phyloP scores from a whole-genome alignment of 2,797 vertebrate species.

The Tenualosa thibaudeaui region DNA sequence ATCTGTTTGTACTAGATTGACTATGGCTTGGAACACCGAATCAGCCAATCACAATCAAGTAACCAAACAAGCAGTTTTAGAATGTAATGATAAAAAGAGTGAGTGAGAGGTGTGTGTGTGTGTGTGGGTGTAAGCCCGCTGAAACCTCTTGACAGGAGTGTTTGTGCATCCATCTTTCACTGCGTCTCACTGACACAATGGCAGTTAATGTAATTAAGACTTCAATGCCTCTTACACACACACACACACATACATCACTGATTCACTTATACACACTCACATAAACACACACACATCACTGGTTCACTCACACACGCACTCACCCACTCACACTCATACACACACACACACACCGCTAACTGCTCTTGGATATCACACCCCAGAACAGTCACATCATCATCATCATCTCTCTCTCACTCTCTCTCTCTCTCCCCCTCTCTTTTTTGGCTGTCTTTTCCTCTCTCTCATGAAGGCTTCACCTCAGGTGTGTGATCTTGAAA shows the following conservation, averaged over 20 bases:
- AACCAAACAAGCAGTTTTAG: too few species aligned
- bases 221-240: background rate
- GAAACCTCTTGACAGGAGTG: too few species aligned
- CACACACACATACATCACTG: background rate
- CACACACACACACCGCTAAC: background rate
- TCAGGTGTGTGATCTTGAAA: background rate
- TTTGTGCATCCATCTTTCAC: too few species aligned
- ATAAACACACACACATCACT: too few species aligned
- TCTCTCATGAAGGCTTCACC: background rate
- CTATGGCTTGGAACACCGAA: too few species aligned
- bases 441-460: background rate
- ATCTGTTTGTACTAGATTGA: too few species aligned
- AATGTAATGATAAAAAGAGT: background rate
- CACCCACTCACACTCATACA: background rate
- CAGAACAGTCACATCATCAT: background rate
- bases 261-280: too few species aligned
- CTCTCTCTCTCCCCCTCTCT: background rate
- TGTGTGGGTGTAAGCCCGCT: too few species aligned
- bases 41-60: too few species aligned
- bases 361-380: too few species aligned
- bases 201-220: background rate
- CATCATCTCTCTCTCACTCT: background rate
- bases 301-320: background rate
- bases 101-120: too few species aligned
- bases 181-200: background rate